A percentile compares a stretch with the other conserved stretches of the same genome.
Evolutionary conservation across 2,113 vertebrate species (phyloP).

Genomic region (Heterotilapia buettikoferi): DNA sequence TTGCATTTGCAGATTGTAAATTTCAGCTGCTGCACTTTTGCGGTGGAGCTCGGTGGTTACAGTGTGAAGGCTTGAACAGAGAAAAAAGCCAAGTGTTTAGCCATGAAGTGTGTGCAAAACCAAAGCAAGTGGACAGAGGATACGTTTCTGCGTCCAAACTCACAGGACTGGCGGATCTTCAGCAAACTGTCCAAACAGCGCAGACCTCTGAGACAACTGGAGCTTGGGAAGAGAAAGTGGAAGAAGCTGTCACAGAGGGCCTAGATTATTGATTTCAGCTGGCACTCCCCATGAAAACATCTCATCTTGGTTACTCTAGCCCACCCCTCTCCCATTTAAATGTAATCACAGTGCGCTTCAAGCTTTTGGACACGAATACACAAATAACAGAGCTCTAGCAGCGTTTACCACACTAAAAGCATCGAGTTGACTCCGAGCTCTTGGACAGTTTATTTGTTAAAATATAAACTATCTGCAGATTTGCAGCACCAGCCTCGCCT

Average conservation of each 20-base stretch:
- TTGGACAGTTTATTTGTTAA: not conserved
- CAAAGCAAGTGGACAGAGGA: not conserved
- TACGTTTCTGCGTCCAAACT: not conserved
- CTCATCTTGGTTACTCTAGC: not conserved
- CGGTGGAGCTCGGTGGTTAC: not conserved
- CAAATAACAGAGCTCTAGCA: not conserved
- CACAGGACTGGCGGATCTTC: not conserved
- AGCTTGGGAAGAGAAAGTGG: not conserved
- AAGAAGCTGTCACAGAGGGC: not conserved
- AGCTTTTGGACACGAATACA: not conserved
- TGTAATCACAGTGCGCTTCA: not conserved
- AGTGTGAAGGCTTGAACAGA: not conserved
- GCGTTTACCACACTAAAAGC: not conserved
- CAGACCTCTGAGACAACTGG: not conserved
- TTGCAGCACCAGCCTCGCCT: not conserved
- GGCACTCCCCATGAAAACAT: not conserved
- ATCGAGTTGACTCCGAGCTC: not conserved
- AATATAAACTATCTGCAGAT: not conserved
- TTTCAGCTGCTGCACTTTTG: not conserved
- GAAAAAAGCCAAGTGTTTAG: not conserved
- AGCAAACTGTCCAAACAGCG: not conserved
- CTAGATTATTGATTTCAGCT: not conserved
- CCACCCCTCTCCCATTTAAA: not conserved
- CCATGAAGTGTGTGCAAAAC: not conserved
- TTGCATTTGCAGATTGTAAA: not conserved